Base-by-base conservation (phyloP, 2,797 vertebrate species). In the Momotus momota region DNA sequence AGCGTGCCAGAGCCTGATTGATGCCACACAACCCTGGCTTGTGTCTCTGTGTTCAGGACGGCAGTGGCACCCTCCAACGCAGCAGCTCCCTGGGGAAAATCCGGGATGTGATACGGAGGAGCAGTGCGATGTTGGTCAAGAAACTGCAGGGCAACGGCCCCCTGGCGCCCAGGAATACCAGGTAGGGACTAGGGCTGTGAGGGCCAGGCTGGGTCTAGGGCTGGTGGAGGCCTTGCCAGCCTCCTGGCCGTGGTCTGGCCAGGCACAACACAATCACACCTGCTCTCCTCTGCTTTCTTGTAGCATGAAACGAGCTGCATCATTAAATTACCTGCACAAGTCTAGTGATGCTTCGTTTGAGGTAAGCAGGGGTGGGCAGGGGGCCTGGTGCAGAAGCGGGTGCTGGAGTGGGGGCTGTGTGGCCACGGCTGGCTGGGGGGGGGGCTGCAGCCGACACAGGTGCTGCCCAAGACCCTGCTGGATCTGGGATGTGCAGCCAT, bases 81-180 rank as follows among this genome's bases (percentile, higher is more conserved):
- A 99, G 98, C 26, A 98, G 99, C 81, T 99, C 99, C 69, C 97
- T 99, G 84, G 99, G 99, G 60, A 99, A 98, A 94, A 98, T 99
- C 88, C 97, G 99, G 48, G 99, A 99, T 26, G 99, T 99, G 45
- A 94, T 99, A 35, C 98, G 99, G 12, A 98, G 99, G 91, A 99
- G 99, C 98, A 99, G 99, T 8, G 99, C 99, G 96, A 96, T 99
- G 97, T 96, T 99, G 96, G 99, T 99, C 96, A 99, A 99, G 98
- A 99, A 99, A 67, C 98, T 99, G 65, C 99, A 99, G 96, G 99
- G 99, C 70, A 99, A 98, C 1, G 98, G 97, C 20, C 98, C 99
- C 4, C 98, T 98, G 58, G 98, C 99, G 55, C 98, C 98, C 40
- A 99, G 98, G 96, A 99, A 87, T 95, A 98, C 97, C 58, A 97